Evolutionary conservation across 2,888 invertebrate genomes (phyloP), one percentile per base, ranked within the genome.

Genomic region (Caenorhabditis zanzibari): DNA sequence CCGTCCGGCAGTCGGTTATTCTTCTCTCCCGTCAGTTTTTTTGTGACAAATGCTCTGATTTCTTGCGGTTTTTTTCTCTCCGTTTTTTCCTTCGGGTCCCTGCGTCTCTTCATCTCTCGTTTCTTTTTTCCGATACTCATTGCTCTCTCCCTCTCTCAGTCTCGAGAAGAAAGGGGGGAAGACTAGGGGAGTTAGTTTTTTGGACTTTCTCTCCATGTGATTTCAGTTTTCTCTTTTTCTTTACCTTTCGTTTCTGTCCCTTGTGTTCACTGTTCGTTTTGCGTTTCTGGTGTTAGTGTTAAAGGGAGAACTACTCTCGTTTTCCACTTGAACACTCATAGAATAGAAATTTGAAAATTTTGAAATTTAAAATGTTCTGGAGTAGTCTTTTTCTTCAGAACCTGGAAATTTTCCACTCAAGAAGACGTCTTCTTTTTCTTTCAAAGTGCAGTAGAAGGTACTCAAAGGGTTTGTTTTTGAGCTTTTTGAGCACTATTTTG

Each of bases 151-250:
- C 9, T 6, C 32, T 32, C 32, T 32, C n/a, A n/a, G n/a, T n/a
- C n/a, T n/a, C n/a, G n/a, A n/a, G 32, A 7, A 16, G 16, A 47
- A n/a, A 47, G n/a, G 49, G 49, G 32, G 32, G 35, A 38, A 1
- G 41, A 41, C 41, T 41, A 12, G 10, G 12, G 10, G 32, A 32
- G 32, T 58, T 58, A 32, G 28, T 28, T 58, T 58, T 58, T 26
- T 26, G 26, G 24, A 22, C 54, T 54, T 59, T 32, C 28, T 24
- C 22, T 54, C 28, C 61, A 41, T 61, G 61, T 61, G 61, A 61
- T 38, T 38, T 38, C 38, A 38, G 38, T 38, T 61, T 16, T 61
- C 38, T 59, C 59, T 22, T n/a, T 61, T 24, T 61, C 41, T 41
- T 35, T 41, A 5, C 24, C 22, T 41, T 41, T 16, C 22, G n/a